A percentile compares a stretch with the other conserved stretches of the same genome.
Evolutionary conservation across 1,140 invertebrate genomes (phyloP).

Genomic region (Bradysia coprophila): DNA sequence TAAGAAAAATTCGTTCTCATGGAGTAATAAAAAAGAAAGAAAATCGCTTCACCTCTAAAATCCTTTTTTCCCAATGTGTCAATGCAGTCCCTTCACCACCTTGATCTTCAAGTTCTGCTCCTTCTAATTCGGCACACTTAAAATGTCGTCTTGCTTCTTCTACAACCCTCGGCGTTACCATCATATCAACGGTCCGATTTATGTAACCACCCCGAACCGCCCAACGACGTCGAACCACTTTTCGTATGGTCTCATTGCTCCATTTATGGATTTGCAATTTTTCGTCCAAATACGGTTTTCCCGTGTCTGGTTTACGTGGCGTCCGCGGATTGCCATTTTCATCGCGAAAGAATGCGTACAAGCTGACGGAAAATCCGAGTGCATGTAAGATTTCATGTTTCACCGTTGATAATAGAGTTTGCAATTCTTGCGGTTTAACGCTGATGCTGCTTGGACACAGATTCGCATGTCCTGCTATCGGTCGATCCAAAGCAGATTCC

Average conservation of each 20-base stretch:
- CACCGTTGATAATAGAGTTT: slow-evolving; percentile 86
- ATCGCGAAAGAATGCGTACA: slow-evolving; percentile 79
- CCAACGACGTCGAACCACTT: slow-evolving; percentile 65
- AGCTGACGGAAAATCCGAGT: slow-evolving; percentile 83
- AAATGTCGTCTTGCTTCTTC: slow-evolving; percentile 79
- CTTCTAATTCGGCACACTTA: slow-evolving; percentile 74
- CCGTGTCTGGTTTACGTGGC: slow-evolving; percentile 54
- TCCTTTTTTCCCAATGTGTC: slow-evolving; percentile 96
- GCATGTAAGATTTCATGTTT: slow-evolving; percentile 99
- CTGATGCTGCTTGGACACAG: slow-evolving; percentile 91
- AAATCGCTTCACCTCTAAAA: slow-evolving; percentile 63
- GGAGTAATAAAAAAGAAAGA: slow-evolving; percentile 1
- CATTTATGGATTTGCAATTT: slow-evolving; percentile 80
- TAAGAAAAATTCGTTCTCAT: slow-evolving; percentile 3
- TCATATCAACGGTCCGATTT: slow-evolving; percentile 60
- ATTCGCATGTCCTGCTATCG: slow-evolving; percentile 96
- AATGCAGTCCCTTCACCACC: slow-evolving; percentile 90
- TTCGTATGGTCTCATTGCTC: slow-evolving; percentile 77
- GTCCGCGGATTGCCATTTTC: slow-evolving; percentile 71
- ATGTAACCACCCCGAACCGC: slow-evolving; percentile 59
- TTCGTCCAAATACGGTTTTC: slow-evolving; percentile 75
- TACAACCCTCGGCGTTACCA: slow-evolving; percentile 81
- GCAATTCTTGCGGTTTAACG: slow-evolving; percentile 79
- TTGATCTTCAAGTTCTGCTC: slow-evolving; percentile 96
- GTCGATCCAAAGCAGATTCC: slow-evolving; percentile 78